Evolutionary conservation across 2,888 invertebrate genomes (phyloP).

Genomic region (Meloe dianella): DNA sequence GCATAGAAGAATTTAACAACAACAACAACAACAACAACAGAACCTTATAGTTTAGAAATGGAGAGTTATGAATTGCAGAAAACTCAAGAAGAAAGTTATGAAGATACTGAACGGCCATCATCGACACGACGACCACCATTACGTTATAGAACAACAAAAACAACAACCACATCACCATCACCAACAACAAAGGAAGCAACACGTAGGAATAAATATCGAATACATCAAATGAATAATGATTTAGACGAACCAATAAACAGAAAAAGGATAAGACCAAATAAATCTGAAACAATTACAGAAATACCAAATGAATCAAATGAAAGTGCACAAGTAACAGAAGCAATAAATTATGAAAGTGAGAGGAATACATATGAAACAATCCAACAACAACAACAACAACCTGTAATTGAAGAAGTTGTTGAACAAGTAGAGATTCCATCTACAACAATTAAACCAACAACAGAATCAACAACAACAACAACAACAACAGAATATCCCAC

Average conservation of each 20-base stretch:
- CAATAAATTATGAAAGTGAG: background rate
- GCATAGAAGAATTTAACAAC: constrained; percentile 37
- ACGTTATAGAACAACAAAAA: constrained; percentile 25
- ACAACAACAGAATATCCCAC: constrained; percentile 55
- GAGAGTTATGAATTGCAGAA: constrained; percentile 46
- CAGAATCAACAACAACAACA: constrained; percentile 47
- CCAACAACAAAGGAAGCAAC: constrained; percentile 13
- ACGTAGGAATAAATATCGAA: constrained; percentile 19
- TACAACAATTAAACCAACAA: constrained; percentile 39
- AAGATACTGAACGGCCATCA: constrained; percentile 41
- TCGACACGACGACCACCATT: constrained; percentile 41
- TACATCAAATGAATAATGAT: constrained; percentile 9
- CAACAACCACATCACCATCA: background rate
- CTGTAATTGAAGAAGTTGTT: constrained; percentile 8
- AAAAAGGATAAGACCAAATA: constrained; percentile 14
- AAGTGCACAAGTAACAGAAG: background rate
- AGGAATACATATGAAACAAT: background rate
- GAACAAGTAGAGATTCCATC: constrained; percentile 22
- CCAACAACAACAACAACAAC: no score
- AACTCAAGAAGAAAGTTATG: constrained; percentile 40
- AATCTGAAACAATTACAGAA: constrained; percentile 18
- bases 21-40: constrained; percentile 36
- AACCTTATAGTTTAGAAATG: constrained; percentile 32
- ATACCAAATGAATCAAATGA: background rate
- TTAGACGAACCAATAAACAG: constrained; percentile 14